phyloP scores from a whole-genome alignment of 2,888 invertebrate genomes.

The Tetrapedia diversipes region DNA sequence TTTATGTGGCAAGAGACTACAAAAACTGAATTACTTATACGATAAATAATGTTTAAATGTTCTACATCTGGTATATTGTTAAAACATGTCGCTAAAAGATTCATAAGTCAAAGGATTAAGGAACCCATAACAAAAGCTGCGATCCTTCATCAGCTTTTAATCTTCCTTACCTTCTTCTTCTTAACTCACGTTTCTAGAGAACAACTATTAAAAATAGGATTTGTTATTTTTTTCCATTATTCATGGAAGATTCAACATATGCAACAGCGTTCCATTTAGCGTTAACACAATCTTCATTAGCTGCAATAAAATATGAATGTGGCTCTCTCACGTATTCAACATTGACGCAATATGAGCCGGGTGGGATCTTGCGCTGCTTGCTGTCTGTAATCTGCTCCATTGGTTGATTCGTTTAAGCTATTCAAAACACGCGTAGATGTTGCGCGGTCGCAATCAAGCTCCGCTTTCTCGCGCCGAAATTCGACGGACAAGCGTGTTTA shows the following conservation, averaged over 20 bases:
- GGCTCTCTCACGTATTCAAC: constrained; percentile 34
- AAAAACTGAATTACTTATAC: too few relatives aligned
- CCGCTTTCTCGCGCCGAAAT: constrained; percentile 48
- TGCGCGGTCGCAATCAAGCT: constrained; percentile 7
- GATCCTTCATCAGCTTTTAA: not conserved
- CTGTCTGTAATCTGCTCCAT: constrained; percentile 37
- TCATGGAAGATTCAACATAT: constrained; percentile 43
- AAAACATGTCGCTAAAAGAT: too few relatives aligned
- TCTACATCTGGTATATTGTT: too few relatives aligned
- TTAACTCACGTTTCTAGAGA: not conserved
- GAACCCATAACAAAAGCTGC: not conserved
- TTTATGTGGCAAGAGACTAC: too few relatives aligned
- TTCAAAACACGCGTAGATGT: constrained; percentile 42
- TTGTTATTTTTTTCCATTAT: constrained; percentile 27
- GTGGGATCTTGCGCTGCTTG: constrained; percentile 25
- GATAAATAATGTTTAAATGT: too few relatives aligned
- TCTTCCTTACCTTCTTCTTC: not conserved
- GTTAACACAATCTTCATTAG: constrained; percentile 46
- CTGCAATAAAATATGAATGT: constrained; percentile 46
- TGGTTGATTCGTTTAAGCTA: constrained; percentile 59
- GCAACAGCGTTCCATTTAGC: constrained; percentile 44
- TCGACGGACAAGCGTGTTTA: constrained; percentile 25
- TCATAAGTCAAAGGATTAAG: not conserved
- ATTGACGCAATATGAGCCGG: constrained; percentile 49
- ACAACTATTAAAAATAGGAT: not conserved